Conservation (phyloP, 2,888 invertebrate species). For the Rotaria macrura region DNA sequence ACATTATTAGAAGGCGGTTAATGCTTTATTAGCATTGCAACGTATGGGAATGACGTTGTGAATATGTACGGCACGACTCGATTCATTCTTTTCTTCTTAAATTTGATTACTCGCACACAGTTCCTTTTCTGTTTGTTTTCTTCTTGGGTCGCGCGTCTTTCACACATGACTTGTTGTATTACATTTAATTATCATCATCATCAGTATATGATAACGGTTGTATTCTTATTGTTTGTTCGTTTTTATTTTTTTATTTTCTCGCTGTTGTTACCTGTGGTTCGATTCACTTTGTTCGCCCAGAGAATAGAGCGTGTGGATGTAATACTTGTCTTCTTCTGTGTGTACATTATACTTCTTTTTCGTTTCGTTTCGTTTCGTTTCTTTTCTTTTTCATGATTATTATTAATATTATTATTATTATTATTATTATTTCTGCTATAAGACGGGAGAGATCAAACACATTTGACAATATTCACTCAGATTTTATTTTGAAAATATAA, state of each 20-base stretch:
- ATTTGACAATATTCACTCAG: neutral
- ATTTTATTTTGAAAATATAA: neutral
- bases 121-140: neutral
- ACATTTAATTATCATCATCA: neutral
- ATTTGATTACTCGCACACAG: neutral
- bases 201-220: neutral
- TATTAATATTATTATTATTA: neutral
- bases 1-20: slow-evolving; percentile 34
- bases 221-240: neutral
- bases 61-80: neutral
- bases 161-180: neutral
- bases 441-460: neutral
- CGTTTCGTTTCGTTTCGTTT: neutral
- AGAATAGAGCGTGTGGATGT: slow-evolving; percentile 1
- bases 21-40: slow-evolving; percentile 33
- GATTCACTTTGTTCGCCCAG: neutral
- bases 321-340: neutral
- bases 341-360: neutral
- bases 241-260: neutral
- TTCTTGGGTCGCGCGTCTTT: slow-evolving; percentile 1
- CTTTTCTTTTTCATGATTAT: neutral
- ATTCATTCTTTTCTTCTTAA: neutral
- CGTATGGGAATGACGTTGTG: slow-evolving; percentile 32
- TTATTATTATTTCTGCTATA: neutral
- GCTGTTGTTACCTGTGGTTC: slow-evolving; percentile 12